Conservation (phyloP, 92 coral and sea anemone species). For the Phenganax stokvisi region DNA sequence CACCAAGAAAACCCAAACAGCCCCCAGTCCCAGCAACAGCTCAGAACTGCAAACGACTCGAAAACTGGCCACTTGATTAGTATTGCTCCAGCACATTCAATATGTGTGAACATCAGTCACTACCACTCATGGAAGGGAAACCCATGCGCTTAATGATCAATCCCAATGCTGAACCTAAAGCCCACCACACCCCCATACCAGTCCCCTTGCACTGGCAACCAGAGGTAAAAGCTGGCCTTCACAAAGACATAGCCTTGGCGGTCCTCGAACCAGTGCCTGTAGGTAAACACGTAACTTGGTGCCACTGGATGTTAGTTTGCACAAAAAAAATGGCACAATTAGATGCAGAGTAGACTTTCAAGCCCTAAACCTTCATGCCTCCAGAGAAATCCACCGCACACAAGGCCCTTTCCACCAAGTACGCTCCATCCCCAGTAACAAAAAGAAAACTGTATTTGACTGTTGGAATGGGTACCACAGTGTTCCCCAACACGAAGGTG, state of each 20-base stretch:
- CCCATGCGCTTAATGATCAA: conserved; percentile 46
- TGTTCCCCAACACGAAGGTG: conserved; percentile 44
- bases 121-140: conserved; percentile 50
- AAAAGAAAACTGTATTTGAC: conserved; percentile 43
- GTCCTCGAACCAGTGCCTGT: no score
- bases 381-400: conserved; percentile 52
- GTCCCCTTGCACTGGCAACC: conserved; percentile 21
- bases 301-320: no score
- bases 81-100: no score
- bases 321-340: no score
- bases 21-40: conserved; percentile 39
- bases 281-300: no score
- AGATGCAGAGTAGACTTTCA: background rate
- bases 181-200: conserved; percentile 53
- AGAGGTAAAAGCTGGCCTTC: no score
- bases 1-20: conserved; percentile 44
- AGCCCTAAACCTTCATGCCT: conserved; percentile 45
- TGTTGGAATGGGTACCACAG: conserved; percentile 59
- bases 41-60: background rate
- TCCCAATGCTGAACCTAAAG: conserved; percentile 45
- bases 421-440: conserved; percentile 35
- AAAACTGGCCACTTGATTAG: background rate
- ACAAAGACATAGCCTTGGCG: no score
- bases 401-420: conserved; percentile 55
- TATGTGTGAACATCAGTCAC: conserved; percentile 47